Conservation (phyloP, 2,113 vertebrate genomes). For the Mesembrinibis cayennensis region DNA sequence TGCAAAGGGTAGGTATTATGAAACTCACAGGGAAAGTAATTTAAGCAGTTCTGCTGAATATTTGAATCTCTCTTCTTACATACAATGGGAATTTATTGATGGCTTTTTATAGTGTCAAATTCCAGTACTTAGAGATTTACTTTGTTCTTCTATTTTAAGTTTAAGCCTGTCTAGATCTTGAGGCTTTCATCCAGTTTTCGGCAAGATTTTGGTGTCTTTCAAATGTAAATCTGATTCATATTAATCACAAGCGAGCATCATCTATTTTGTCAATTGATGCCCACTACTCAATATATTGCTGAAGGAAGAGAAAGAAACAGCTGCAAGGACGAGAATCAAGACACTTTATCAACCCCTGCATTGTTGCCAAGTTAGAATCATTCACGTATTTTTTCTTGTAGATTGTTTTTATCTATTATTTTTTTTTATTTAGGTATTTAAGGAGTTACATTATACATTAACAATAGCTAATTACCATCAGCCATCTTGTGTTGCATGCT, state of each 20-base stretch:
- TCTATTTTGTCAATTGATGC: conserved; percentile 27
- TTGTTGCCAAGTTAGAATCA: neutral
- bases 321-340: conserved; percentile 9
- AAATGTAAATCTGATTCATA: conserved; percentile 44
- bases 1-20: neutral
- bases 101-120: neutral
- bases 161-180: neutral
- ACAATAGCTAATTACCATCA: neutral
- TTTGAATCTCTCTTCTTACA: neutral
- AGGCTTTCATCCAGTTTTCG: neutral
- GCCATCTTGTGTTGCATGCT: neutral
- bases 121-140: neutral
- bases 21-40: neutral
- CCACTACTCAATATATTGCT: neutral
- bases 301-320: conserved; percentile 30
- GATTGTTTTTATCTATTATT: neutral
- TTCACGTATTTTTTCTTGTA: neutral
- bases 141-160: neutral
- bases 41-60: neutral
- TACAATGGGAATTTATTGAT: neutral
- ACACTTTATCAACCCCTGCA: neutral
- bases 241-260: conserved; percentile 16
- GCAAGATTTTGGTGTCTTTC: conserved; percentile 25
- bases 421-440: neutral
- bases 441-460: neutral